phyloP scores from a whole-genome alignment of 2,888 invertebrate genomes.

The Apamea anceps region DNA sequence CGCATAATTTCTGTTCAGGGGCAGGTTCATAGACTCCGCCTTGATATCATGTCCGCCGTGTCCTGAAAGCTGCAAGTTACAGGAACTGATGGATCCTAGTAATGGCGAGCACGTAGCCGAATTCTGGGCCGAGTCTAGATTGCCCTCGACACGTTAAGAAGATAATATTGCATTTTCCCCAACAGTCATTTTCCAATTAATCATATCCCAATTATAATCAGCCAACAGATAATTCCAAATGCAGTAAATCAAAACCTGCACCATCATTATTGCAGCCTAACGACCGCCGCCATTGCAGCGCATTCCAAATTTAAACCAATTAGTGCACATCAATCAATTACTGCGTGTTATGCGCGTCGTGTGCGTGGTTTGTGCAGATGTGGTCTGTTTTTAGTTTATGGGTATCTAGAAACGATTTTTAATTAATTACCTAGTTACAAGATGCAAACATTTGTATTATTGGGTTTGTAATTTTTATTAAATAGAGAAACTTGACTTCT shows the following conservation, averaged over 20 bases:
- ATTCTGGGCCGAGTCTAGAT: neutral
- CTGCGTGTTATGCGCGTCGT: neutral
- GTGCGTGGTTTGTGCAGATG: slow-evolving; percentile 2
- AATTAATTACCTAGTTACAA: neutral
- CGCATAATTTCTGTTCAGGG: no score
- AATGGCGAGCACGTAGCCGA: neutral
- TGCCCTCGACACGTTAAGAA: neutral
- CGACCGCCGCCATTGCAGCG: slow-evolving; percentile 33
- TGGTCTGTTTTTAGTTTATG: neutral
- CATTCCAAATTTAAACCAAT: slow-evolving; percentile 60
- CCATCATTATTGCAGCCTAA: slow-evolving; percentile 20
- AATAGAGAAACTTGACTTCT: neutral
- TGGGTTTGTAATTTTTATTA: neutral
- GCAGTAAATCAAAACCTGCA: slow-evolving; percentile 20
- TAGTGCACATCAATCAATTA: slow-evolving; percentile 56
- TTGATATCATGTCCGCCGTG: no score
- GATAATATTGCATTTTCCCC: neutral
- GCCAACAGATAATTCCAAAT: slow-evolving; percentile 11
- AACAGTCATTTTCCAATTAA: neutral
- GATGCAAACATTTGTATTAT: neutral
- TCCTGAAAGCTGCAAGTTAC: neutral
- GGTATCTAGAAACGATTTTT: neutral
- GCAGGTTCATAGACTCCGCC: neutral
- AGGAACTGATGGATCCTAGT: neutral
- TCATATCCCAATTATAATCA: neutral